A percentile compares a stretch with the other conserved stretches of the same genome.
Conservation (phyloP, 1,140 invertebrate genomes). For the Zaprionus ghesquierei region DNA sequence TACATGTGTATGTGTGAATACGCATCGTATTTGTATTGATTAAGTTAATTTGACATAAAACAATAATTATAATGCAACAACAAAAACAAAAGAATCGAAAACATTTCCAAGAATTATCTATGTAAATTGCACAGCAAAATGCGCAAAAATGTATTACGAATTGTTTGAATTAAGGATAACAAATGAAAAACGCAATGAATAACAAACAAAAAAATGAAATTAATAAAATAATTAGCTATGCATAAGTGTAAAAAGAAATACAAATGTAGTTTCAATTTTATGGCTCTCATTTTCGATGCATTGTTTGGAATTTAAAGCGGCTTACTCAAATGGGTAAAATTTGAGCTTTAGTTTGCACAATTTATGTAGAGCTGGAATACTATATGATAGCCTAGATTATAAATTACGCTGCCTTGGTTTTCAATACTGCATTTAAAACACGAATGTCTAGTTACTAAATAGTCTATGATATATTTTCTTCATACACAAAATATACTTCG, state of each 20-base stretch:
- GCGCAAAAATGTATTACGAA: slow-evolving; percentile 28
- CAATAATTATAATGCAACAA: slow-evolving; percentile 69
- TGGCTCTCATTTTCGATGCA: not conserved
- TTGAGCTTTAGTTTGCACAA: not conserved
- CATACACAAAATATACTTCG: no score
- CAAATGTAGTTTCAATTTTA: slow-evolving; percentile 6
- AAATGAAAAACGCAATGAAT: not conserved
- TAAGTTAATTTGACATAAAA: slow-evolving; percentile 79
- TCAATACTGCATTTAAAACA: no score
- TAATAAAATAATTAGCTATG: slow-evolving; percentile 51
- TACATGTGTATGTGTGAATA: slow-evolving; percentile 40
- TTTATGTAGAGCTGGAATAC: no score
- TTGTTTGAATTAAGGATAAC: slow-evolving; percentile 25
- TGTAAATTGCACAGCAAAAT: slow-evolving; percentile 35
- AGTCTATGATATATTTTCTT: no score
- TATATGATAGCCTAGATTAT: no score
- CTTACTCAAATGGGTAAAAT: not conserved
- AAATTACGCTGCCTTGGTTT: no score
- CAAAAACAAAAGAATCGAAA: slow-evolving; percentile 33
- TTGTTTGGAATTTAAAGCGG: not conserved
- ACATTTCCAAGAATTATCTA: slow-evolving; percentile 17
- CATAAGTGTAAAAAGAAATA: slow-evolving; percentile 41
- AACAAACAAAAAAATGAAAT: slow-evolving; percentile 5
- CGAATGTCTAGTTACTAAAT: no score
- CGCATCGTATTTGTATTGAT: slow-evolving; percentile 62